Evolutionary conservation across 1,140 invertebrate genomes (phyloP), one percentile per base, ranked within the genome.

Genomic region (Tetramorium simillimum): DNA sequence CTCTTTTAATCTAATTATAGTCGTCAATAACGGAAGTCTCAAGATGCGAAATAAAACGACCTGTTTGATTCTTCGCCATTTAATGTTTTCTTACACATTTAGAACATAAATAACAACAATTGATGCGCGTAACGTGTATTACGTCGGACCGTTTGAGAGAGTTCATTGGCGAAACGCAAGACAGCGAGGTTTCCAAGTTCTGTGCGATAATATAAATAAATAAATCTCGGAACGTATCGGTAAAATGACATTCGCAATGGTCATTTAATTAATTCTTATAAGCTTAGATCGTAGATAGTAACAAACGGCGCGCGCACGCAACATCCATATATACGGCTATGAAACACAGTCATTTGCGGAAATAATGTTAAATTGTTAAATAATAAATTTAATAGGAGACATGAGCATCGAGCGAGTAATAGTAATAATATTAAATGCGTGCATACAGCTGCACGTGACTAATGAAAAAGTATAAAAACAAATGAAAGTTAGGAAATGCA

Each of bases 381-480:
- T 33, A 33, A 33, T 33, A 33, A 33, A 67, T 65, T 21, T 60
- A 82, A 37, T 77, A 86, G 49, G 53, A 81, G 33, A 21, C 37
- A 73, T 60, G 56, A 24, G 43, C 16, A 58, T 77, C 16, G 16
- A 21, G 37, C 18, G n/a, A 65, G 18, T 65, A 37, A 70, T 46
- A 56, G 49, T 81, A 82, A 88, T 89, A 87, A 89, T 49, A 21
- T 4, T n/a, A n/a, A 40, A 37, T 9, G 14, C 43, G 14, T 78
- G 14, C 33, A 33, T 21, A 33, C 18, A 62, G 10, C 33, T 33
- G 18, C 7, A 56, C 53, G 60, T n/a, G 43, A 60, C 53, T 62
- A 46, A 77, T 88, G 62, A 69, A 87, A 92, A 87, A 85, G 65
- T 90, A 85, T 67, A 87, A 90, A 87, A 90, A 91, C 70, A 89